These are phyloP conservation scores for Microtus ochrogaster DNA, from an alignment of 2,113 vertebrate genomes.

Conservation along the genomic window DNA sequence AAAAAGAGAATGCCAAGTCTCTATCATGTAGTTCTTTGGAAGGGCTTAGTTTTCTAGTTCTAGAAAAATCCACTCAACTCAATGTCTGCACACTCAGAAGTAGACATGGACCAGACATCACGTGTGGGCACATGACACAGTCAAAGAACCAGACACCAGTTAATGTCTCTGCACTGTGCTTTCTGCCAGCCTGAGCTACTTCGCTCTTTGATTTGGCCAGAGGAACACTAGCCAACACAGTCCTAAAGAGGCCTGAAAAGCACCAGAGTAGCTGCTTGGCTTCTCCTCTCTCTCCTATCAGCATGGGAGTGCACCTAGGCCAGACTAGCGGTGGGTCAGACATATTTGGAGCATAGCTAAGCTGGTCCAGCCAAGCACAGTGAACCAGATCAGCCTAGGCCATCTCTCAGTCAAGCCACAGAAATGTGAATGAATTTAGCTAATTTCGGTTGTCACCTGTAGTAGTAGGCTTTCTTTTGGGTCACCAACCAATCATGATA, in stretches of 20 bases:
- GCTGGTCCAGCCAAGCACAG: not conserved
- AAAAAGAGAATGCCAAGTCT: not conserved
- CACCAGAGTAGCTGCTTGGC: not conserved
- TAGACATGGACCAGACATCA: not conserved
- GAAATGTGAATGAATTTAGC: not conserved
- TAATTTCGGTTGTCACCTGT: not conserved
- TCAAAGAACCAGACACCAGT: not conserved
- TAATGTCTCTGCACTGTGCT: no score
- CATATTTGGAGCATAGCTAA: not conserved
- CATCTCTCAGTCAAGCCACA: not conserved
- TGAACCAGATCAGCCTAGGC: not conserved
- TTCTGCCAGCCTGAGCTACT: not conserved
- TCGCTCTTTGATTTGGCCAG: not conserved
- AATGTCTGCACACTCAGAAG: not conserved
- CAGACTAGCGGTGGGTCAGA: not conserved
- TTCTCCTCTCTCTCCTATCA: not conserved
- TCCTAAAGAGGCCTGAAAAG: not conserved
- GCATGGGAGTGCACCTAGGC: not conserved
- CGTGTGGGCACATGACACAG: not conserved
- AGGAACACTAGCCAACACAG: not conserved
- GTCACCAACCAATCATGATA: not conserved
- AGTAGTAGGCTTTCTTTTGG: not conserved
- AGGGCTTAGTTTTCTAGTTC: not conserved
- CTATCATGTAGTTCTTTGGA: not conserved
- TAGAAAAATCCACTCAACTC: not conserved